Conservation (phyloP, 2,113 vertebrate species). For the Dryoscopus gambensis region DNA sequence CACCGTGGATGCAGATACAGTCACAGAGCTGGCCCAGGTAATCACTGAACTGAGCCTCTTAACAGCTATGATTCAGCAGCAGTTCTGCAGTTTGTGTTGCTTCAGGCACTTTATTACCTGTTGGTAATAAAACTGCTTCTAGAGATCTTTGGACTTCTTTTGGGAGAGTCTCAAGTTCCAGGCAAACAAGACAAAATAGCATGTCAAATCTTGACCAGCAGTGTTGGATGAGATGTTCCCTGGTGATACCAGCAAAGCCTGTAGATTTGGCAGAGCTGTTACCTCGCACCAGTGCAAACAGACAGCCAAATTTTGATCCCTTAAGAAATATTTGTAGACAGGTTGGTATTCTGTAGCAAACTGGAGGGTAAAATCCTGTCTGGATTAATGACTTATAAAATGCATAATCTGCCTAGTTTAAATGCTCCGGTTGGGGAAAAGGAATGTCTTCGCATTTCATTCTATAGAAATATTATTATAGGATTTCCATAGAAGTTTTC, state of each 20-base stretch:
- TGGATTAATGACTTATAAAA: not conserved
- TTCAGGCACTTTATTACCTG: not conserved
- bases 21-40: constrained; percentile 94
- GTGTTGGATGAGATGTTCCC: not conserved
- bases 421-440: not conserved
- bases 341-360: not conserved
- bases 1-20: constrained; percentile 95
- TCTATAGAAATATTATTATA: not conserved
- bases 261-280: not conserved
- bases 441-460: not conserved
- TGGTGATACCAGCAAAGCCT: not conserved
- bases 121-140: not conserved
- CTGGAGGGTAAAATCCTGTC: not conserved
- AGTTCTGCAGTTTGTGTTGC: not conserved
- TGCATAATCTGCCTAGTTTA: not conserved
- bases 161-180: not conserved
- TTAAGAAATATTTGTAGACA: not conserved
- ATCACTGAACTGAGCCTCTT: not conserved
- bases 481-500: not conserved
- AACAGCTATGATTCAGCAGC: not conserved
- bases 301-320: not conserved
- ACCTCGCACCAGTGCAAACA: not conserved
- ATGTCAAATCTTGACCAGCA: not conserved
- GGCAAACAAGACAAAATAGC: not conserved
- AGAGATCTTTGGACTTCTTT: not conserved